A percentile compares a stretch with the other conserved stretches of the same genome.
phyloP scores from a whole-genome alignment of 1,140 invertebrate genomes.

The Trichonephila clavipes region DNA sequence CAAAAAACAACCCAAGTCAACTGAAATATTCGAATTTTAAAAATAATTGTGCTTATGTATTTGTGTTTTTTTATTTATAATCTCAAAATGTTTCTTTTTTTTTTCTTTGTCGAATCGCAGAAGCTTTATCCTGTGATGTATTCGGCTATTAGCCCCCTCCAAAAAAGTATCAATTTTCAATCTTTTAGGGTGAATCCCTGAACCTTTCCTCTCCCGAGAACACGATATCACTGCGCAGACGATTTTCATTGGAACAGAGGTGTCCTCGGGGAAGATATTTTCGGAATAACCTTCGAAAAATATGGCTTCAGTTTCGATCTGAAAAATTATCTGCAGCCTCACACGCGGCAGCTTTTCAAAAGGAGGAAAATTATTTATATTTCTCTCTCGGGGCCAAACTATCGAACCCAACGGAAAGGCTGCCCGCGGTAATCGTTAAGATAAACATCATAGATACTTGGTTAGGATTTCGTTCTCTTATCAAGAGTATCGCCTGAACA shows the following conservation, averaged over 20 bases:
- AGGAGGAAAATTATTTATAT: not conserved
- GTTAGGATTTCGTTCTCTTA: not conserved
- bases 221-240: too few species aligned
- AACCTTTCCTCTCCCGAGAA: too few species aligned
- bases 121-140: too few species aligned
- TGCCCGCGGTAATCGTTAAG: not conserved
- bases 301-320: not conserved
- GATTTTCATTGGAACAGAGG: not conserved
- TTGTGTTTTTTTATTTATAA: too few species aligned
- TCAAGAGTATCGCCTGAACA: not conserved
- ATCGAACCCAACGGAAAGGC: not conserved
- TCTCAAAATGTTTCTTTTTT: too few species aligned
- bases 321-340: not conserved
- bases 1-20: too few species aligned
- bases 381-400: not conserved
- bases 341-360: not conserved
- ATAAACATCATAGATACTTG: not conserved
- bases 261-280: not conserved
- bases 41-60: too few species aligned
- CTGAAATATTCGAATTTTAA: too few species aligned
- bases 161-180: too few species aligned
- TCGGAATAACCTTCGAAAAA: not conserved
- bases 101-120: too few species aligned
- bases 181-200: too few species aligned
- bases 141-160: too few species aligned